Evolutionary conservation across 2,113 vertebrate species (phyloP).

Genomic region (Rhynchopsitta pachyrhyncha): DNA sequence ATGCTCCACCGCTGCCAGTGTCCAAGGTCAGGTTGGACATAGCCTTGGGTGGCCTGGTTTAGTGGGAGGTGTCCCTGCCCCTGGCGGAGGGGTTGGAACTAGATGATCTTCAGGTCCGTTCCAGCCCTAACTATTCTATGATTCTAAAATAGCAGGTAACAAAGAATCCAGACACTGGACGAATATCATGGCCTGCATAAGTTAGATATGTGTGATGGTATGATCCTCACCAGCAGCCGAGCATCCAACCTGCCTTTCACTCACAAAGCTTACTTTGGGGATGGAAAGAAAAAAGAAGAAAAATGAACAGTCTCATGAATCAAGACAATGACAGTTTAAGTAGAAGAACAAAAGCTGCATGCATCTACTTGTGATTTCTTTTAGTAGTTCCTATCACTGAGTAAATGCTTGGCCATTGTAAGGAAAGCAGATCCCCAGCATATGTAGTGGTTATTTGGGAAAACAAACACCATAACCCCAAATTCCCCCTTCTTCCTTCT

Average conservation of each 20-base stretch:
- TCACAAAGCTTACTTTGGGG: not conserved
- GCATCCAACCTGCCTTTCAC: not conserved
- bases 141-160: not conserved
- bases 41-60: too few relatives aligned
- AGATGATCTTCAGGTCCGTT: too few relatives aligned
- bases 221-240: not conserved
- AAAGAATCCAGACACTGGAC: not conserved
- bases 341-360: not conserved
- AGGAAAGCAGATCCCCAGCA: not conserved
- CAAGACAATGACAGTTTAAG: not conserved
- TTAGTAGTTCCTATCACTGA: not conserved
- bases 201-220: not conserved
- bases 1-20: too few relatives aligned
- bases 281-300: not conserved
- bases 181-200: not conserved
- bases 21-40: too few relatives aligned
- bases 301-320: not conserved
- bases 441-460: not conserved
- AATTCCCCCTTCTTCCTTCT: rapidly evolving
- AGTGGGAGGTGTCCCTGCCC: too few relatives aligned
- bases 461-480: not conserved
- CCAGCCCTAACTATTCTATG: too few relatives aligned
- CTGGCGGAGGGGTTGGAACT: too few relatives aligned
- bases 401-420: not conserved
- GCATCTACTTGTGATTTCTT: not conserved